phyloP scores from a whole-genome alignment of 2,888 invertebrate species.

The Cephus pygmeus region DNA sequence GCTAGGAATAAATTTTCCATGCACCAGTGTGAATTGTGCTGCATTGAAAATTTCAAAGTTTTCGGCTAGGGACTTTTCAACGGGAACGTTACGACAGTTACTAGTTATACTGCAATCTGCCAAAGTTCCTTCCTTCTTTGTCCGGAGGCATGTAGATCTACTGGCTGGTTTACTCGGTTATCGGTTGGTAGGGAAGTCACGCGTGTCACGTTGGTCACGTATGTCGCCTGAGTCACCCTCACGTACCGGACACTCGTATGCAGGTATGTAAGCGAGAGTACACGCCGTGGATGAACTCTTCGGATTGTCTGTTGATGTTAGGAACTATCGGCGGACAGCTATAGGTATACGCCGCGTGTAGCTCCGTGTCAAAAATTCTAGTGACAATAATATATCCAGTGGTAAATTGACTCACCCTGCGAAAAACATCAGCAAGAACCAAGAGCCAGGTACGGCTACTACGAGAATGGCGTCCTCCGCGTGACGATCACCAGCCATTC shows the following conservation, averaged over 20 bases:
- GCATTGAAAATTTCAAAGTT: neutral
- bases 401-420: constrained; percentile 79
- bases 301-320: neutral
- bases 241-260: neutral
- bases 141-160: neutral
- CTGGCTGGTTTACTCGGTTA: neutral
- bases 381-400: neutral
- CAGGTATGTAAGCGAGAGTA: neutral
- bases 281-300: neutral
- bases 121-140: neutral
- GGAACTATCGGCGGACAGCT: neutral
- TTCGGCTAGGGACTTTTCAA: neutral
- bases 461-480: constrained; percentile 93
- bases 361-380: neutral
- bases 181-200: neutral
- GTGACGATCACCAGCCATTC: constrained; percentile 78
- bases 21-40: neutral
- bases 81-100: neutral
- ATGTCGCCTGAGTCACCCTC: neutral
- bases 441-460: constrained; percentile 93
- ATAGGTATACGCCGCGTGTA: neutral
- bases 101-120: neutral
- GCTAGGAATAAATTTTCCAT: neutral
- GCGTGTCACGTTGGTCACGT: neutral
- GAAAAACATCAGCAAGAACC: constrained; percentile 98